Percentiles rank a stretch among this genome's conserved stretches.
Conservation (phyloP, 1,140 invertebrate species). For the Drosophila sucinea region DNA sequence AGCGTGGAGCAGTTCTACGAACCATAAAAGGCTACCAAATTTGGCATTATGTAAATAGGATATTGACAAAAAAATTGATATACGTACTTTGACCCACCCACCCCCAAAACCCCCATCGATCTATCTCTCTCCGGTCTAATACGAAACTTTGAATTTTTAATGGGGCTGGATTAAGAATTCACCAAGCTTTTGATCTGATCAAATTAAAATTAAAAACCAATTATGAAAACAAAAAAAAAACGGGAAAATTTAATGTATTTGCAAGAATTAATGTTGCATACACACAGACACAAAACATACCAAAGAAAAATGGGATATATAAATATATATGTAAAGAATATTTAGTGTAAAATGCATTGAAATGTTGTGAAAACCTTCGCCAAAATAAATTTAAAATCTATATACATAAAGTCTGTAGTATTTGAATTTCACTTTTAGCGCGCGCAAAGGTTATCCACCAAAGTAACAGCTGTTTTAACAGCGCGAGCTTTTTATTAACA, state of each 20-base stretch:
- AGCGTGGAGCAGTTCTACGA: conserved; percentile 54
- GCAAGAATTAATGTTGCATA: conserved; percentile 8
- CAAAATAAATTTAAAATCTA: conserved; percentile 38
- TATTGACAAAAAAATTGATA: conserved; percentile 38
- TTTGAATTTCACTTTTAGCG: not conserved
- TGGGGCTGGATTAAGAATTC: conserved; percentile 83
- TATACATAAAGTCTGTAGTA: not conserved
- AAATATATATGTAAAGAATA: conserved; percentile 33
- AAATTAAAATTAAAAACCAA: conserved; percentile 27
- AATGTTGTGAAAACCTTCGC: conserved; percentile 47
- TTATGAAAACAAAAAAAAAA: conserved; percentile 7
- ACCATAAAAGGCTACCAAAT: conserved; percentile 34
- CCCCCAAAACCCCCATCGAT: not conserved
- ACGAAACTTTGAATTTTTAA: conserved; percentile 73
- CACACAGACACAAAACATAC: conserved; percentile 22
- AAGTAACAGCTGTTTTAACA: conserved; percentile 3
- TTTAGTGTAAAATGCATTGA: conserved; percentile 54
- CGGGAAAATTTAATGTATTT: not conserved
- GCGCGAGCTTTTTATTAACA: not conserved
- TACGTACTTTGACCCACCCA: conserved; percentile 26
- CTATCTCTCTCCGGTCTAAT: conserved; percentile 18
- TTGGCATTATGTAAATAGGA: conserved; percentile 57
- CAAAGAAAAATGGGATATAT: conserved; percentile 28
- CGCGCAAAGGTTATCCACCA: not conserved
- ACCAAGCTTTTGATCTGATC: conserved; percentile 64